phyloP scores from a whole-genome alignment of 1,140 invertebrate genomes.

The Drosophila bipectinata region DNA sequence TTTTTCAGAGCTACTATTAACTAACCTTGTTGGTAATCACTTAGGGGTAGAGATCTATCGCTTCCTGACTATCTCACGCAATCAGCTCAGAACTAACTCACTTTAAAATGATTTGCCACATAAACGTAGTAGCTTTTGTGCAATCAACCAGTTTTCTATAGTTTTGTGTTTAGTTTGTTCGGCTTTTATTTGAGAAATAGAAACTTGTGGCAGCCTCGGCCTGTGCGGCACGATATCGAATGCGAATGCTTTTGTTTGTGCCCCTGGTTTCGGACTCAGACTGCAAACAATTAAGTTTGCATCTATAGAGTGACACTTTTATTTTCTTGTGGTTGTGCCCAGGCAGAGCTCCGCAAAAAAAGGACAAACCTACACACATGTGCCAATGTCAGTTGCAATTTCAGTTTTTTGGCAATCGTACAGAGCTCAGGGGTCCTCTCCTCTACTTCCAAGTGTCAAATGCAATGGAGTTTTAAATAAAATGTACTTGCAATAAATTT shows the following conservation, averaged over 20 bases:
- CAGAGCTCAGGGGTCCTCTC: constrained; percentile 5
- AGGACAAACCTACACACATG: constrained; percentile 4
- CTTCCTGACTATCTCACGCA: background rate
- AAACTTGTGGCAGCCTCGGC: constrained; percentile 27
- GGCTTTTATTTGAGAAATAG: constrained; percentile 45
- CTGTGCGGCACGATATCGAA: constrained; percentile 28
- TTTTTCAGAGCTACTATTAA: no score
- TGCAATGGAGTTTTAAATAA: constrained; percentile 75
- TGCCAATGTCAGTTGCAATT: constrained; percentile 46
- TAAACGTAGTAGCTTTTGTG: constrained; percentile 3
- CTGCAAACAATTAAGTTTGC: constrained; percentile 73
- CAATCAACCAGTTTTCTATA: constrained; percentile 26
- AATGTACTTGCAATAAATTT: constrained; percentile 79
- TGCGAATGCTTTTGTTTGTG: constrained; percentile 48
- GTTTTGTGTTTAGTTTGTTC: constrained; percentile 8
- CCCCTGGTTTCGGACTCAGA: constrained; percentile 32
- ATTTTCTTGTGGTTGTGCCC: constrained; percentile 62
- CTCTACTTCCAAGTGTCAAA: constrained; percentile 48
- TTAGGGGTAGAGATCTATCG: constrained; percentile 4
- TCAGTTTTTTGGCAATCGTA: constrained; percentile 59
- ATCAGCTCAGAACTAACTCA: constrained; percentile 1
- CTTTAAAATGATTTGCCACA: constrained; percentile 26
- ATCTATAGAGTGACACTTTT: constrained; percentile 68
- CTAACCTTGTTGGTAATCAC: background rate
- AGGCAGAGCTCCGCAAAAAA: constrained; percentile 16